These are phyloP conservation scores for Tethya wilhelma DNA, from an alignment of 37 sponge, comb jelly and placozoan genomes.

Conservation along the genomic window DNA sequence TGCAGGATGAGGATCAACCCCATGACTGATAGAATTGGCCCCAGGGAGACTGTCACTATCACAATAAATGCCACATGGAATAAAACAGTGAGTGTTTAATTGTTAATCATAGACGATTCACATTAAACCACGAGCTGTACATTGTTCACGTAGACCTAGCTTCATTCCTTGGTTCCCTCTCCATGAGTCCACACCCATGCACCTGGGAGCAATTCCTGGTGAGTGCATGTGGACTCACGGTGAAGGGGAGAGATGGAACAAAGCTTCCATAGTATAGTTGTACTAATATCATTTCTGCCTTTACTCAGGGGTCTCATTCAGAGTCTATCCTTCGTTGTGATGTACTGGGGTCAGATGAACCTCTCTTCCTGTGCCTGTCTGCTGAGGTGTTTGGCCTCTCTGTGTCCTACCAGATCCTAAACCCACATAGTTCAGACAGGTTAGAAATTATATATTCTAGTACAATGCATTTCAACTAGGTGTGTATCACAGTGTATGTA, in stretches of 20 bases:
- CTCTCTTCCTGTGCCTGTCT: conserved; percentile 48
- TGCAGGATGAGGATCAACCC: conserved; percentile 34
- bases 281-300: background rate
- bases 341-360: conserved; percentile 47
- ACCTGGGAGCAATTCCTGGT: background rate
- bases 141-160: no score
- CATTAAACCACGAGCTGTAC: no score
- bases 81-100: conserved; percentile 26
- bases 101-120: no score
- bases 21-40: conserved; percentile 44
- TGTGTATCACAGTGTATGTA: no score
- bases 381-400: conserved; percentile 60
- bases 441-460: no score
- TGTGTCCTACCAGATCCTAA: conserved; percentile 29
- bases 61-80: conserved; percentile 35
- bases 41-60: conserved; percentile 37
- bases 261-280: background rate
- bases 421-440: background rate
- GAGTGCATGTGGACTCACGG: background rate
- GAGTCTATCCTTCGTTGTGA: conserved; percentile 35
- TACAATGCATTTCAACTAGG: no score
- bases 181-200: background rate
- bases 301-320: conserved; percentile 17
- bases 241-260: background rate
- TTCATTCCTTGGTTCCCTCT: background rate